These are phyloP conservation scores for Exephanes ischioxanthus DNA, from an alignment of 2,888 invertebrate species.

Conservation along the genomic window DNA sequence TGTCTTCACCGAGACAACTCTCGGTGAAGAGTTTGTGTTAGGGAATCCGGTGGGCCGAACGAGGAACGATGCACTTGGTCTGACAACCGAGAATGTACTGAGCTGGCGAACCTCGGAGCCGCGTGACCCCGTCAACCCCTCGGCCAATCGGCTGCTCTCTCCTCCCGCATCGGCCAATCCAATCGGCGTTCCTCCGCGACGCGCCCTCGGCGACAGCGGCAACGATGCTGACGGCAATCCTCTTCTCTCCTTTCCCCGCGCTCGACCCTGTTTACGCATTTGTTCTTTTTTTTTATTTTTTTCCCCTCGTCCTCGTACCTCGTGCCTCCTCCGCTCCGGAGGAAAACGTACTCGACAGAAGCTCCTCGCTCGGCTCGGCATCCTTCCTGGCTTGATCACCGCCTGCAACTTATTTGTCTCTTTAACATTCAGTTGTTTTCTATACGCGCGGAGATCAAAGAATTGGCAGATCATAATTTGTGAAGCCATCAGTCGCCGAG, in stretches of 20 bases:
- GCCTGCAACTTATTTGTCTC: not conserved
- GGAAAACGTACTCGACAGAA: conserved; percentile 3
- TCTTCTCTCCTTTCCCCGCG: conserved; percentile 6
- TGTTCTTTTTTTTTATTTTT: not conserved
- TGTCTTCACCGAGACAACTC: no score
- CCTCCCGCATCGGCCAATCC: conserved; percentile 62
- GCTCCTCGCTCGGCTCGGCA: not conserved
- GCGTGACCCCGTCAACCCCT: conserved; percentile 69
- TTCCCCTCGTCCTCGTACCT: conserved; percentile 1
- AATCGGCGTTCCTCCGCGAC: conserved; percentile 37
- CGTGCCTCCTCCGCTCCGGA: not conserved
- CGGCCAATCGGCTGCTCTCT: conserved; percentile 50
- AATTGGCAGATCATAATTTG: not conserved
- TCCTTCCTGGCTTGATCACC: not conserved
- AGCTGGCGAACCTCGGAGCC: conserved; percentile 64
- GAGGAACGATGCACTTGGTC: conserved; percentile 60
- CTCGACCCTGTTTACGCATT: conserved; percentile 1
- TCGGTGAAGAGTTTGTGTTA: not conserved
- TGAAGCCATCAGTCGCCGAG: not conserved
- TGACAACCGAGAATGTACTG: conserved; percentile 69
- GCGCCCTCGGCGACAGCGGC: conserved; percentile 31
- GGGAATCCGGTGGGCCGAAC: not conserved
- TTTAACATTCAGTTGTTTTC: not conserved
- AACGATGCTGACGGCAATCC: conserved; percentile 22
- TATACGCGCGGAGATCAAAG: not conserved